These are phyloP conservation scores for Disparrhopalites patrizii DNA, from an alignment of 2,888 invertebrate genomes.

Conservation along the genomic window DNA sequence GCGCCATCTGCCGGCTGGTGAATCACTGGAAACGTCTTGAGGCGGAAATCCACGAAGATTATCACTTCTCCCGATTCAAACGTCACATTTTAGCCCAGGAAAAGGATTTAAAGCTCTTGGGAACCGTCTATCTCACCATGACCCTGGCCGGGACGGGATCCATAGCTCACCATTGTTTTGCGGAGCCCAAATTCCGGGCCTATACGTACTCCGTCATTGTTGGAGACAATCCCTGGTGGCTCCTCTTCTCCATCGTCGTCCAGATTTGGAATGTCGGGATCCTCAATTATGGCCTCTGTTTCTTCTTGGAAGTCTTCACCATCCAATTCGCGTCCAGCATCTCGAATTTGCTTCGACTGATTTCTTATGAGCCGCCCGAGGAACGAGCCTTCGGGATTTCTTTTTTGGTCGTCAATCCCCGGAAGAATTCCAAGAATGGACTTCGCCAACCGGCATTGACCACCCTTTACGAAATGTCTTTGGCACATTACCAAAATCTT, in stretches of 20 bases:
- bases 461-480: not conserved
- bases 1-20: not conserved
- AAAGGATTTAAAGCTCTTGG: not conserved
- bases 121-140: not conserved
- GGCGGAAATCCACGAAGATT: not conserved
- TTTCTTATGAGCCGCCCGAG: too few relatives aligned
- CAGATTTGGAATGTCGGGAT: not conserved
- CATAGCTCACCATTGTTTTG: not conserved
- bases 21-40: conserved; percentile 5
- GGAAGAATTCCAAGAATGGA: too few relatives aligned
- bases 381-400: too few relatives aligned
- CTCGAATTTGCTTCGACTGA: not conserved
- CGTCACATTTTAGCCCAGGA: not conserved
- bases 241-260: not conserved
- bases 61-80: not conserved
- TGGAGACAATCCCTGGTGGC: not conserved
- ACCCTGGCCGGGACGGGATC: not conserved
- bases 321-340: conserved; percentile 1
- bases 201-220: conserved; percentile 7
- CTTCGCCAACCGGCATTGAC: too few relatives aligned
- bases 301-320: not conserved
- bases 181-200: not conserved
- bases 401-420: too few relatives aligned
- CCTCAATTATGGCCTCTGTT: not conserved
- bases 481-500: not conserved